Evolutionary conservation across 2,113 vertebrate genomes (phyloP), one percentile per base, ranked within the genome.

Genomic region (Bos indicus): DNA sequence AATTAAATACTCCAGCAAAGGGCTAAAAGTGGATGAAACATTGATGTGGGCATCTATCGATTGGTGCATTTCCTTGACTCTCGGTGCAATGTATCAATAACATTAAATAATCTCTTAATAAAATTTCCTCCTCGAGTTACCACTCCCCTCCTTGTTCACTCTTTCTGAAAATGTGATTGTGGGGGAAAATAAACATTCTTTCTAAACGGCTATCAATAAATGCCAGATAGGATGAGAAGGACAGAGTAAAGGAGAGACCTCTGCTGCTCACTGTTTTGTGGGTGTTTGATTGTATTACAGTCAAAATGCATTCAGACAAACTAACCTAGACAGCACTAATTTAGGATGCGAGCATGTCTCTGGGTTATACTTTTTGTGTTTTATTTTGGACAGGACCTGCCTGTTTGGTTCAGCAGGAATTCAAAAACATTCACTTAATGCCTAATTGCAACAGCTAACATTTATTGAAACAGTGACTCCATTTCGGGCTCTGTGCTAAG

Each of bases 81-180:
- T 98, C 91, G 94, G 97, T 95, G 93, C 95, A 92, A 96, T 95
- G 94, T 94, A 98, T 98, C 98, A 98, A 98, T 99, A 98, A 98
- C 97, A 98, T 98, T 98, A 99, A 99, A 98, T 98, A 99, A 98
- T 98, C 98, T 98, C 98, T 98, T 98, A 98, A 98, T 99, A 99
- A 99, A 98, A 98, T 97, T 94, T 98, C 97, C 96, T 96, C 88
- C 88, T 98, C 96, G 62, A 96, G 96, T 97, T 97, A 96, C 90
- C 46, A 43, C 96, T 96, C 90, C 90, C 96, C 93, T 95, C 64
- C 40, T 87, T 91, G 59, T 97, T 97, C 92, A 89, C 97, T 98
- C 96, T 97, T 95, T 90, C 95, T 96, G 95, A 97, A 97, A 98
- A 98, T 89, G 97, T 57, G 52, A 98, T 98, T 98, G 97, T 89